Evolutionary conservation across 2,797 vertebrate genomes (phyloP), one percentile per base, ranked within the genome.

Genomic region (Parauchenoglanis ngamensis): DNA sequence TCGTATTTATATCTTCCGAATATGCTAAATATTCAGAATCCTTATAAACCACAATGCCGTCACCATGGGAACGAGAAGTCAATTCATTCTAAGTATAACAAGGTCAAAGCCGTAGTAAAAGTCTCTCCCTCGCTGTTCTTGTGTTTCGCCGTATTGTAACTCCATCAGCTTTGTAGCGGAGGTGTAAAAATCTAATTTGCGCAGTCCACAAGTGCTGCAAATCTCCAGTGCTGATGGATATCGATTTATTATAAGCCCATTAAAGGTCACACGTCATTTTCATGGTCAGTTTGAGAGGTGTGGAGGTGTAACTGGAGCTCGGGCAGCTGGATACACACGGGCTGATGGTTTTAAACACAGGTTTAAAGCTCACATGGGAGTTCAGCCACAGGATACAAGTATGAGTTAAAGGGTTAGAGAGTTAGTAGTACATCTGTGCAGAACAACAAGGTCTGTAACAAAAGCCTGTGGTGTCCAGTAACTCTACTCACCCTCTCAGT

Each of bases 251-350:
- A 93, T 89, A 91, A 91, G 90, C 87, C 90, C 91, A 93, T 95
- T 93, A 91, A 88, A 90, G 94, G 93, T 95, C 93, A 93, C 92
- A 92, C 91, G 91, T 91, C 91, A 73, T 90, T 92, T 93, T 87
- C 83, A 87, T 19, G 68, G 35, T 46, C 70, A 80, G 68, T 85
- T 78, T 25, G 35, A 73, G 82, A 61, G 28, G 59, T 82, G 59
- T 67, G 28, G 4, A 31, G 44, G 54, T 76, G 82, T 63, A 82
- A 80, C 67, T n/a, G 59, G 61, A 88, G 83, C 81, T 80, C 76
- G 28, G 73, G 78, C 83, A 87, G 86, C 80, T 83, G 82, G 63
- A 78, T 56, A 75, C 63, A 54, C 28, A 28, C 59, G n/a, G 23
- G n/a, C 35, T 63, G 56, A 79, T 68, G n/a, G 46, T 23, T 5